Percentiles rank a stretch among this genome's conserved stretches.
Conservation (phyloP, 2,888 invertebrate species). For the Busseola fusca region DNA sequence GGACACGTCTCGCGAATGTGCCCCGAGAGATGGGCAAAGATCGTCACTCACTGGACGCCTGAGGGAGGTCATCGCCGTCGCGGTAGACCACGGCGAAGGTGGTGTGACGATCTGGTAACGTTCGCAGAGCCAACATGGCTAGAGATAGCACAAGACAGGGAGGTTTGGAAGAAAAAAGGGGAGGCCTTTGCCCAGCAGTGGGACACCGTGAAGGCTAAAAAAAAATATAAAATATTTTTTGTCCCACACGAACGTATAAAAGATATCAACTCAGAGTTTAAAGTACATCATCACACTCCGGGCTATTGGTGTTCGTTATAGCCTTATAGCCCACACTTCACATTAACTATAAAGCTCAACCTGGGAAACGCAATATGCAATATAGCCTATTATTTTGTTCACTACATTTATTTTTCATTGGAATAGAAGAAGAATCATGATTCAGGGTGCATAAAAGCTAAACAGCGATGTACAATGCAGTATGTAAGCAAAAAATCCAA, state of each 20-base stretch:
- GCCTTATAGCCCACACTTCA: constrained; percentile 18
- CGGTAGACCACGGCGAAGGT: too few relatives aligned
- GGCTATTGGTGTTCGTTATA: constrained; percentile 4
- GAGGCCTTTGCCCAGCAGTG: too few relatives aligned
- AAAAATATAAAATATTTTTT: not conserved
- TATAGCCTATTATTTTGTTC: constrained; percentile 43
- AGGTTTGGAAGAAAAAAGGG: too few relatives aligned
- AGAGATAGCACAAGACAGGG: too few relatives aligned
- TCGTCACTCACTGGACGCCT: too few relatives aligned
- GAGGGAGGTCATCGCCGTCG: too few relatives aligned
- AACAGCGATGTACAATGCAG: not conserved
- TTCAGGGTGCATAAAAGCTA: not conserved
- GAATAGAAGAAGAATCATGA: constrained; percentile 21
- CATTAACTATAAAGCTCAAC: constrained; percentile 21
- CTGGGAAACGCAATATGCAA: constrained; percentile 40
- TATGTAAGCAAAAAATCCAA: not conserved
- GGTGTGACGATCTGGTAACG: too few relatives aligned
- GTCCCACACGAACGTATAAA: not conserved
- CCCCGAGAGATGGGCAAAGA: too few relatives aligned
- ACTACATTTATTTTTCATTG: constrained; percentile 44
- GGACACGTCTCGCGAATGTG: too few relatives aligned
- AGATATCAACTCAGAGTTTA: constrained; percentile 14
- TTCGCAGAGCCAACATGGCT: too few relatives aligned
- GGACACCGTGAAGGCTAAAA: too few relatives aligned
- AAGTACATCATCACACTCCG: not conserved